These are phyloP conservation scores for Ceratosolen solmsi DNA, from an alignment of 1,140 invertebrate species.

Conservation along the genomic window DNA sequence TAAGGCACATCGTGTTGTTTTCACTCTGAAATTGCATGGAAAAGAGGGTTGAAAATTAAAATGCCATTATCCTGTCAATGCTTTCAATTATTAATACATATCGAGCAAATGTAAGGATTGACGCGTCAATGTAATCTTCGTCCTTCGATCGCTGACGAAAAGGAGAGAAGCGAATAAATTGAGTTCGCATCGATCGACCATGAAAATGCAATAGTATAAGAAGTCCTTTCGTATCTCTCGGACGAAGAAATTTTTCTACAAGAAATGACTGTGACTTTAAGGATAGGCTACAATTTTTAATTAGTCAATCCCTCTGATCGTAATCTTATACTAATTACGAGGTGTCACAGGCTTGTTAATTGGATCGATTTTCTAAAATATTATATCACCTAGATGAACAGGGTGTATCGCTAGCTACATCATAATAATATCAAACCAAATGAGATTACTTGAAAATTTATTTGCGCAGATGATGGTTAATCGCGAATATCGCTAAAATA, in stretches of 20 bases:
- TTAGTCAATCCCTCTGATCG: background rate
- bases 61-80: conserved; percentile 28
- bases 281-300: background rate
- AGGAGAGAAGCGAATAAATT: background rate
- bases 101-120: background rate
- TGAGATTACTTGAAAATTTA: no score
- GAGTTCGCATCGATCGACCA: background rate
- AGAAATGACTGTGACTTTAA: background rate
- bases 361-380: background rate
- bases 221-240: background rate
- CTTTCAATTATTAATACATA: conserved; percentile 47
- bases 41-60: no score
- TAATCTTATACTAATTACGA: no score
- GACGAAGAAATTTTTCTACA: background rate
- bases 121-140: conserved; percentile 25
- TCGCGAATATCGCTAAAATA: no score
- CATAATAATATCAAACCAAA: no score
- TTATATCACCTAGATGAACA: no score
- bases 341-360: background rate
- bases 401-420: no score
- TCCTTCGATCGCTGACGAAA: conserved; percentile 9
- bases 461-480: no score
- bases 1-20: background rate
- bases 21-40: background rate
- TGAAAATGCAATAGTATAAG: conserved; percentile 26